phyloP scores from a whole-genome alignment of 2,888 invertebrate species.

The Dynastes tityus region DNA sequence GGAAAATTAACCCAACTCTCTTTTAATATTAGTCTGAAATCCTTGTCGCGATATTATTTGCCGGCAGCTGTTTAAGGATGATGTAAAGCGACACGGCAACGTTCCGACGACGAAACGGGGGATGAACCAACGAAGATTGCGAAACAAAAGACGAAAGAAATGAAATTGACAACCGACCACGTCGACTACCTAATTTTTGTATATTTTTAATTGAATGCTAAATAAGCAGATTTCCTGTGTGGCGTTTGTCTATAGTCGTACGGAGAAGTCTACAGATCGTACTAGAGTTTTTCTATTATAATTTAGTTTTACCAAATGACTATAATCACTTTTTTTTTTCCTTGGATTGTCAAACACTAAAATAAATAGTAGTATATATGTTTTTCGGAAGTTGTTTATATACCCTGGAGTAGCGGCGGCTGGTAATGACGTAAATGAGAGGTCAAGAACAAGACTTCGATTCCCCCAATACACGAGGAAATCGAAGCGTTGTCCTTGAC shows the following conservation, averaged over 20 bases:
- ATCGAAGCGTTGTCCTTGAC: too few relatives aligned
- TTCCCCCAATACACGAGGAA: too few relatives aligned
- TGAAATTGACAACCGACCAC: slow-evolving; percentile 18
- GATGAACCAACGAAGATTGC: not conserved
- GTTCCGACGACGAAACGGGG: not conserved
- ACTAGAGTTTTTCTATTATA: too few relatives aligned
- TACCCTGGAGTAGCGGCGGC: too few relatives aligned
- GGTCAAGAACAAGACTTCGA: too few relatives aligned
- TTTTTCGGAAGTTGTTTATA: too few relatives aligned
- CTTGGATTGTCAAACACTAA: too few relatives aligned
- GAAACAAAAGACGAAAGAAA: slow-evolving; percentile 23
- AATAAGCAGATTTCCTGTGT: slow-evolving; percentile 52
- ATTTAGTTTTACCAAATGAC: too few relatives aligned
- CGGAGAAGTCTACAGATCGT: too few relatives aligned
- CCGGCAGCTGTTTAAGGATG: slow-evolving; percentile 4
- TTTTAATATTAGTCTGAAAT: slow-evolving; percentile 17
- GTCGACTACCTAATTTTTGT: slow-evolving; percentile 53
- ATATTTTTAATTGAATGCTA: slow-evolving; percentile 57
- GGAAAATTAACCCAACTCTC: slow-evolving; percentile 29
- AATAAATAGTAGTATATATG: too few relatives aligned
- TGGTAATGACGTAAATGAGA: too few relatives aligned
- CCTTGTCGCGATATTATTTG: slow-evolving; percentile 10
- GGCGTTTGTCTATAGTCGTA: slow-evolving; percentile 1
- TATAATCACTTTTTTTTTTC: too few relatives aligned
- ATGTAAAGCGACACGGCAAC: not conserved